Percentiles rank a stretch among this genome's conserved stretches.
Conservation (phyloP, 2,888 invertebrate species). For the Acronicta aceris region DNA sequence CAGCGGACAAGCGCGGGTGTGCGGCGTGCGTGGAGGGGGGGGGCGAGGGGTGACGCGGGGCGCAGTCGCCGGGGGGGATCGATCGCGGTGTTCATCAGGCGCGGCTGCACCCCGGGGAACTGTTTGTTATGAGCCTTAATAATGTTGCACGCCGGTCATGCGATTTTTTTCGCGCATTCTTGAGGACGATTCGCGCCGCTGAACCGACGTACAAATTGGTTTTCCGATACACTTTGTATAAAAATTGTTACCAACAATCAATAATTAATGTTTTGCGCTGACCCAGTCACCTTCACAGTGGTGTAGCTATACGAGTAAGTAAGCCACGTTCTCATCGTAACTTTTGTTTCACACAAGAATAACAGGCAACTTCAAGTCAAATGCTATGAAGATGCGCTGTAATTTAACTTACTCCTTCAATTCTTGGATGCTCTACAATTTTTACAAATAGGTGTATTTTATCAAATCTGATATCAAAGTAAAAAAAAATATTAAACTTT, state of each 20-base stretch:
- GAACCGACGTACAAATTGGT: conserved; percentile 15
- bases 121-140: conserved; percentile 51
- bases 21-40: not conserved
- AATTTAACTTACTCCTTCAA: not conserved
- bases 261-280: too few species aligned
- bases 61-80: conserved; percentile 26
- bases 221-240: conserved; percentile 3
- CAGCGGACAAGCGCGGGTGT: not conserved
- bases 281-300: too few species aligned
- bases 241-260: not conserved
- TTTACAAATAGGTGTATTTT: not conserved
- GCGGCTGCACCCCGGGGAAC: conserved; percentile 36
- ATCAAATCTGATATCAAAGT: not conserved
- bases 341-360: too few species aligned
- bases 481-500: too few species aligned
- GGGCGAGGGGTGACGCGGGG: conserved; percentile 5
- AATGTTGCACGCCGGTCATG: conserved; percentile 40
- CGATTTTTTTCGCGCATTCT: conserved; percentile 22
- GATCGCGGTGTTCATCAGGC: conserved; percentile 49
- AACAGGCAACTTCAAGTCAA: not conserved
- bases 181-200: conserved; percentile 6
- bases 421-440: conserved; percentile 4
- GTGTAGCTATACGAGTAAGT: too few species aligned
- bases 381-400: conserved; percentile 1
- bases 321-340: too few species aligned